Evolutionary conservation across 1,140 invertebrate genomes (phyloP), one percentile per base, ranked within the genome.

Genomic region (Goniozus legneri): DNA sequence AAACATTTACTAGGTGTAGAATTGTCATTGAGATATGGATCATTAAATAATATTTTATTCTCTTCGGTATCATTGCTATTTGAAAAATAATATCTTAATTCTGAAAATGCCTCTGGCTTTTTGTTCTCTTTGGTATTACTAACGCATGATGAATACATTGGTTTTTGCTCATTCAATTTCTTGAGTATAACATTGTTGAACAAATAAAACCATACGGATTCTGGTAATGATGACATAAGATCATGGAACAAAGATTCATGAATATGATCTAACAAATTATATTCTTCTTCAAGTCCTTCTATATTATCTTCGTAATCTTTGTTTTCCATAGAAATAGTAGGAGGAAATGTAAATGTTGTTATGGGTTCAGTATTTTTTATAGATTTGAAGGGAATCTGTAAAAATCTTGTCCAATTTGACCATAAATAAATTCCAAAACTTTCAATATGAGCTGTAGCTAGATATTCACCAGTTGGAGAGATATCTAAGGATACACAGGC

Each of bases 91-190:
- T 97, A 96, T 64, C 88, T 82, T 2, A 92, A 69, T 50, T 91
- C 83, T 8, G 95, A 71, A 2, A 91, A 90, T 1, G 90, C 82
- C 42, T 95, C 79, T 0, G 93, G n/a, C n/a, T n/a, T n/a, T n/a
- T n/a, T n/a, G n/a, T n/a, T n/a, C n/a, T n/a, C n/a, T n/a, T n/a
- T n/a, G n/a, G n/a, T n/a, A n/a, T n/a, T n/a, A n/a, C n/a, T n/a
- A n/a, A n/a, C n/a, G n/a, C n/a, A n/a, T n/a, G n/a, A 95, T 30
- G 98, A 70, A 67, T 98, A 98, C 76, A 99, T 98, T 1, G 95
- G 95, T 0, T 93, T 93, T 19, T 82, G 80, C 77, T 92, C 91
- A 0, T 88, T 85, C 1, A 80, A 79, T 52, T 85, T 84, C 67
- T 89, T 94, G 1, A 98, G 89, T 1, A 90, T 74, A 61, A 98